Percentiles rank a stretch among this genome's conserved stretches.
Conservation (phyloP, 2,888 invertebrate genomes). For the Cataglyphis albicans region DNA sequence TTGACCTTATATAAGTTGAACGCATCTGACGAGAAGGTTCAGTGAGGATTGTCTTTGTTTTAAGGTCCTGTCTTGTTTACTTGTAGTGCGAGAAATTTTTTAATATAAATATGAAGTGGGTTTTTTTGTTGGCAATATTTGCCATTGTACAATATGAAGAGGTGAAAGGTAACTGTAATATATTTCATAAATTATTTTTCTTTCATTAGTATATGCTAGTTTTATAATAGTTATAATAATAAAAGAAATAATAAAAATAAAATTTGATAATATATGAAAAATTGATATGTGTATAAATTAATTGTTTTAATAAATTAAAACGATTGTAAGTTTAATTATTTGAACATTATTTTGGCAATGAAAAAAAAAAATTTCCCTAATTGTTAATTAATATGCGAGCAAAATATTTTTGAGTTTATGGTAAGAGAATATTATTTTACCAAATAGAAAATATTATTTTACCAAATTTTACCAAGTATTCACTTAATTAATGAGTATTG, state of each 20-base stretch:
- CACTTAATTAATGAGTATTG: conserved; percentile 20
- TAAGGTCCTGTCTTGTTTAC: background rate
- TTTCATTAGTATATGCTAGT: background rate
- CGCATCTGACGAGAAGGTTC: background rate
- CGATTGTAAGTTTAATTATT: background rate
- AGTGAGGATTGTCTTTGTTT: background rate
- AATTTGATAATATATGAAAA: background rate
- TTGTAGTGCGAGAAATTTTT: background rate
- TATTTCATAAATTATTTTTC: background rate
- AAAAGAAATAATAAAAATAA: background rate
- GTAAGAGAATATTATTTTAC: background rate
- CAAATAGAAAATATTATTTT: conserved; percentile 25
- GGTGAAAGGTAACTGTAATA: background rate
- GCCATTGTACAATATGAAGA: background rate
- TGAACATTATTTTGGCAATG: background rate
- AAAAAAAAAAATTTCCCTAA: background rate
- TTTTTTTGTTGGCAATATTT: background rate
- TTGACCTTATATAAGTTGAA: conserved; percentile 1
- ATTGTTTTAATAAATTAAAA: background rate
- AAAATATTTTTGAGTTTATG: background rate
- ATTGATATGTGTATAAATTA: background rate
- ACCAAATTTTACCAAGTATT: conserved; percentile 17
- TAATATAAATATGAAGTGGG: background rate
- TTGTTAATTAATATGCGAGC: background rate
- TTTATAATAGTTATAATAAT: background rate